A percentile compares a stretch with the other conserved stretches of the same genome.
Evolutionary conservation across 2,888 invertebrate species (phyloP).

Genomic region (Orthosia gracilis): DNA sequence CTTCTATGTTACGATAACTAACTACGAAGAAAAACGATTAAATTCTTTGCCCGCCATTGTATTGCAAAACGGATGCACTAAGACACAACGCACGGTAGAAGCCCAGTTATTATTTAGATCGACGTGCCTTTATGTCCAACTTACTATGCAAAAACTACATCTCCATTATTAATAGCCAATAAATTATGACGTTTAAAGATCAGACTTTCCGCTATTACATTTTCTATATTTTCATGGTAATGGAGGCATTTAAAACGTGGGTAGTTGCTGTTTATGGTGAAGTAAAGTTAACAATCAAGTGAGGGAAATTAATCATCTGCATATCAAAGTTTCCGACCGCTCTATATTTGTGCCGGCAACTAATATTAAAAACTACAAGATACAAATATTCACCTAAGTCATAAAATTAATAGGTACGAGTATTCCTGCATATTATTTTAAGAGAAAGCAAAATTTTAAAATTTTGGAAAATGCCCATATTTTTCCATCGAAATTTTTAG

Average conservation of each 20-base stretch:
- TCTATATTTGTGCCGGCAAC: neutral
- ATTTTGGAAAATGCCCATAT: no score
- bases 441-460: no score
- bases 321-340: conserved; percentile 19
- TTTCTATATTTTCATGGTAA: conserved; percentile 60
- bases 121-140: conserved; percentile 47
- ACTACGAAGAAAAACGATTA: conserved; percentile 63
- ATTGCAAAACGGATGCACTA: conserved; percentile 47
- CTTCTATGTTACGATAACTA: conserved; percentile 54
- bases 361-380: neutral
- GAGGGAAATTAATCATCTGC: conserved; percentile 32
- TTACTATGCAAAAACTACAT: conserved; percentile 51
- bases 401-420: no score
- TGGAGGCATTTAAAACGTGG: conserved; percentile 35
- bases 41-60: conserved; percentile 57
- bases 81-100: conserved; percentile 48
- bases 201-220: conserved; percentile 53
- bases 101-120: conserved; percentile 62
- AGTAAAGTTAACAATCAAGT: conserved; percentile 2
- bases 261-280: conserved; percentile 17
- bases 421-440: no score
- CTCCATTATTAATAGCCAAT: conserved; percentile 55
- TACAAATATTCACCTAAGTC: neutral
- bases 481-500: neutral
- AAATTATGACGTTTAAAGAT: conserved; percentile 51